Base-by-base conservation (phyloP, 2,113 vertebrate species). In the Lepus europaeus region DNA sequence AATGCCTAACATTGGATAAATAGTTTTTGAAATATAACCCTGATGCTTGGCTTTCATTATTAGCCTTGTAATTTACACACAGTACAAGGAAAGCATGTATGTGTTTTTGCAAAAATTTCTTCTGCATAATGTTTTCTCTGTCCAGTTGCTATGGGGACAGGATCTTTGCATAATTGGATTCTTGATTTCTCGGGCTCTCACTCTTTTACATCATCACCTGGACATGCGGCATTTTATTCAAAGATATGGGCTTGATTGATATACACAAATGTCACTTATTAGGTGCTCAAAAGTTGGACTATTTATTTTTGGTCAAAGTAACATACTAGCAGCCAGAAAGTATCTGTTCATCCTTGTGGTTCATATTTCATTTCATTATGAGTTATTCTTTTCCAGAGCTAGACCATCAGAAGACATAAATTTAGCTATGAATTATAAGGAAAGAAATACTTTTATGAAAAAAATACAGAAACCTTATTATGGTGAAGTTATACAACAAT, bases 401-500 rank as follows among this genome's bases (percentile, higher is more conserved):
- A 96, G 94, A 39, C 61, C 68, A 73, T 92, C 88, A 92, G 85
- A 95, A 76, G 91, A 97, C 78, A 94, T 96, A 61, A 92, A 96
- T 90, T 83, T 98, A 69, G 89, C 64, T 49, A 96, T 81, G 63
- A 97, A 92, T 82, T 98, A 96, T 89, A 96, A 96, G 94, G 97
- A 97, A 87, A 97, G 90, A 82, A 91, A 66, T 77, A 87, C 27
- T 39, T 53, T 53, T 80, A 96, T 95, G 95, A 95, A 97, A 97
- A 98, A 82, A 94, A 51, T 91, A 93, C 80, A 87, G n/a, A 94
- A 90, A 74, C 49, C 91, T 76, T 94, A 64, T 89, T 89, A 82
- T n/a, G 84, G 7, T 84, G 92, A 96, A 94, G 49, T 82, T 78
- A 63, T 85, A 9, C 69, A 86, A 92, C 97, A 74, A 84, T 91